Evolutionary conservation across 2,797 vertebrate genomes (phyloP), one percentile per base, ranked within the genome.

Genomic region (Moxostoma hubbsi): DNA sequence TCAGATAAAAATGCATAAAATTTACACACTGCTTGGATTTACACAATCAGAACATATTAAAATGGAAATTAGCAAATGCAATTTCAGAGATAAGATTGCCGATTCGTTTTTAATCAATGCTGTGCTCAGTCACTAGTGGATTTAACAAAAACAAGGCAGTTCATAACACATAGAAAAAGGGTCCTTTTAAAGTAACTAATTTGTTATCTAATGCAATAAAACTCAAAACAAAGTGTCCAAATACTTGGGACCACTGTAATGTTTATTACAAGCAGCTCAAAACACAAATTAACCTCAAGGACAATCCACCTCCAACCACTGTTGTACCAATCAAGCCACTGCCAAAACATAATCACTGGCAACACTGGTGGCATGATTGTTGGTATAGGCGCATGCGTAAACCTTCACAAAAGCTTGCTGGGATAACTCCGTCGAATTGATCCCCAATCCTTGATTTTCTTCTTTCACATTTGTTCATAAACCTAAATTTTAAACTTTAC

Each of bases 11-110:
- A n/a, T 13, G 15, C n/a, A 65, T 47, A 46, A 13, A 65, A 55
- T 47, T 65, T 6, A 63, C 18, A 3, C 10, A 18, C 0, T 7
- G 15, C 16, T 47, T 57, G 50, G 46, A 57, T 10, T 16, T 49
- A 55, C 11, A 18, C 50, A 47, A 18, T 13, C 10, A 64, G n/a
- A 24, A 9, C 16, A 61, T 6, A 46, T 65, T 8, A 65, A 75
- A 75, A 65, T 11, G 58, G 2, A 51, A 73, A 73, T 53, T 15
- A 51, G n/a, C 61, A 66, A 66, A 74, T 46, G 9, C 36, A 18
- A 57, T 57, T 55, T 55, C 5, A 54, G 10, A 64, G 24, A 54
- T 12, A 8, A 54, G 73, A 46, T 54, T 6, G 6, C 12, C 0
- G 18, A 62, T 62, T 43, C 2, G 13, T 43, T 54, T 54, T 75